Conservation (phyloP, 2,113 vertebrate genomes). For the Paracyprichromis sp. region DNA sequence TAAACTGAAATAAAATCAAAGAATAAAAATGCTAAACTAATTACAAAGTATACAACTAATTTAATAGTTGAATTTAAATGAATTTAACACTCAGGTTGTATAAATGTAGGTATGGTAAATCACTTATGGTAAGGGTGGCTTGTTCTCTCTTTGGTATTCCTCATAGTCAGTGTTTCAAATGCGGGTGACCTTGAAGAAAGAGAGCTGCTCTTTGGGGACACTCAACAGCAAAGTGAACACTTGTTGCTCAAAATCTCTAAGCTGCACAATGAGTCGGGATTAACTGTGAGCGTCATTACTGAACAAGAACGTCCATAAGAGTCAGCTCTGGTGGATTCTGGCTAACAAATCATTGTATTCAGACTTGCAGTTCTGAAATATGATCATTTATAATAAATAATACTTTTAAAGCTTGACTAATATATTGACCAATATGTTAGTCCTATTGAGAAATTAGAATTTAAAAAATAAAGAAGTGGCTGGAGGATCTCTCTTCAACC, state of each 20-base stretch:
- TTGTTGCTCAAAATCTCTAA: not conserved
- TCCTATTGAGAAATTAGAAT: not conserved
- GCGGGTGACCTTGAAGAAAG: not conserved
- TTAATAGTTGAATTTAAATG: not conserved
- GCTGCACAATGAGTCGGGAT: not conserved
- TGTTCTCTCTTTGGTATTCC: not conserved
- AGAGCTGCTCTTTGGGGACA: not conserved
- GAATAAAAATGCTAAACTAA: not conserved
- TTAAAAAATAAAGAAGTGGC: not conserved
- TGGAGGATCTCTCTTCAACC: not conserved
- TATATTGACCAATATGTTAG: not conserved
- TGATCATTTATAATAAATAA: not conserved
- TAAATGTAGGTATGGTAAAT: not conserved
- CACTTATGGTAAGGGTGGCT: not conserved
- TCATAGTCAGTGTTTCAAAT: not conserved
- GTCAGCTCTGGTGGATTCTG: not conserved
- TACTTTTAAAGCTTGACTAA: not conserved
- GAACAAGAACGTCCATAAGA: not conserved
- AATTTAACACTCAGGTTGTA: not conserved
- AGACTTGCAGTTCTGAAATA: accelerated
- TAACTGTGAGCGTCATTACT: not conserved
- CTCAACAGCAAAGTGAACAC: not conserved
- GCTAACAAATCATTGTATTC: not conserved
- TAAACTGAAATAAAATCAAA: not conserved
- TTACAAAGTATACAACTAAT: not conserved